Conservation (phyloP, 1,140 invertebrate species). For the Antheraea pernyi region DNA sequence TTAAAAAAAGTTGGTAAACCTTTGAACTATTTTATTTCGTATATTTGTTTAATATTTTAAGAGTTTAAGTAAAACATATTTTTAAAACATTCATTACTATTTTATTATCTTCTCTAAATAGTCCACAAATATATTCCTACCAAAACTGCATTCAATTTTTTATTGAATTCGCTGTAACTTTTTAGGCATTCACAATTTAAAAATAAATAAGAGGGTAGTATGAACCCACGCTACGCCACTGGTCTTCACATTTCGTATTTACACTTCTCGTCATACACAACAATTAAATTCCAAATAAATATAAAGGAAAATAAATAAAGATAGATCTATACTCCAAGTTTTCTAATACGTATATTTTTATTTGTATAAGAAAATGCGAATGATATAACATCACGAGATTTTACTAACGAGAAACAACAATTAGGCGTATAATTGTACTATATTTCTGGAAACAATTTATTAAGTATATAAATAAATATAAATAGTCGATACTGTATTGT, state of each 20-base stretch:
- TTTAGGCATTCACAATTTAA: too few species aligned
- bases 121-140: too few species aligned
- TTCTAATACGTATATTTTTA: neutral
- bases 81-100: too few species aligned
- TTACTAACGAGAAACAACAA: slow-evolving; percentile 5
- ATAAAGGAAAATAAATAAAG: neutral
- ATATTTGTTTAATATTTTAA: too few species aligned
- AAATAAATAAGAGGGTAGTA: too few species aligned
- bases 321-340: slow-evolving; percentile 12
- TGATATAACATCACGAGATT: slow-evolving; percentile 6
- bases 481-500: neutral
- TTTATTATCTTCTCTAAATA: too few species aligned
- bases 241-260: neutral
- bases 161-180: too few species aligned
- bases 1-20: too few species aligned
- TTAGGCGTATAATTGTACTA: neutral
- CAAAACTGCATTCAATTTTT: too few species aligned
- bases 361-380: slow-evolving; percentile 8
- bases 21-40: too few species aligned
- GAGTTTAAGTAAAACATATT: too few species aligned
- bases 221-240: too few species aligned
- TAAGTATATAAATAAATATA: neutral
- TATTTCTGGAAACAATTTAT: neutral
- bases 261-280: neutral
- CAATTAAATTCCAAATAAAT: neutral